phyloP scores from a whole-genome alignment of 1,140 invertebrate species.

The Batillaria attramentaria region DNA sequence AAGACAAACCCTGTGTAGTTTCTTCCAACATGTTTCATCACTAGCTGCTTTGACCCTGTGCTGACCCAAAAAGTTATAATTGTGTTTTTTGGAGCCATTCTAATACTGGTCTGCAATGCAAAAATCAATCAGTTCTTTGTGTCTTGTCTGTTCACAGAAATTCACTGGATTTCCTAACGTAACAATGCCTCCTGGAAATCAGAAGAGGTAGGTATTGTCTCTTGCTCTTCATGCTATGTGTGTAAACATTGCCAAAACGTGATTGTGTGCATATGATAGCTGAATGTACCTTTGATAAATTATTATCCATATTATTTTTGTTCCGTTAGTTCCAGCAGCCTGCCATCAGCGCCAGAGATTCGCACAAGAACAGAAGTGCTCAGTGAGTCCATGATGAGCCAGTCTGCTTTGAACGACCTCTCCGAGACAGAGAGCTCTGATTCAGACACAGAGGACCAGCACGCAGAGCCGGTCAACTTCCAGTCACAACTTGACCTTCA shows the following conservation, averaged over 20 bases:
- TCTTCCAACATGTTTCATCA: too few species aligned
- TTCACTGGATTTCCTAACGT: slow-evolving; percentile 65
- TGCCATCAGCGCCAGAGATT: slow-evolving; percentile 50
- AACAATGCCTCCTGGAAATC: slow-evolving; percentile 54
- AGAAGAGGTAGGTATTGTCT: slow-evolving; percentile 39
- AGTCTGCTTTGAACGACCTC: slow-evolving; percentile 65
- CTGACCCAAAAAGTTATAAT: too few species aligned
- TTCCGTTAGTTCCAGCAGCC: not conserved
- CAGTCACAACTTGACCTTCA: slow-evolving; percentile 63
- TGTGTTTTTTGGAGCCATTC: too few species aligned
- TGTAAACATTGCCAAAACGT: not conserved
- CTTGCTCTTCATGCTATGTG: not conserved
- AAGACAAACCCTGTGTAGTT: too few species aligned
- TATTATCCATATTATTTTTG: not conserved
- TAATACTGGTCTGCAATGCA: too few species aligned
- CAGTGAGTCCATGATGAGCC: slow-evolving; percentile 65
- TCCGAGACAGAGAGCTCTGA: slow-evolving; percentile 47
- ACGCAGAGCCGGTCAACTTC: slow-evolving; percentile 54
- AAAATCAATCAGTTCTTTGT: too few species aligned
- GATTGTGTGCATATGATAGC: not conserved
- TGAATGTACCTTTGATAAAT: not conserved
- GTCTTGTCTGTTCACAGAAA: slow-evolving; percentile 50
- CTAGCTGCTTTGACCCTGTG: too few species aligned
- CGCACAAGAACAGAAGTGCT: slow-evolving; percentile 58
- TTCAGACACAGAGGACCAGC: not conserved